phyloP scores from a whole-genome alignment of 23 tunicate species.

The Oikopleura vanhoeffeni region DNA sequence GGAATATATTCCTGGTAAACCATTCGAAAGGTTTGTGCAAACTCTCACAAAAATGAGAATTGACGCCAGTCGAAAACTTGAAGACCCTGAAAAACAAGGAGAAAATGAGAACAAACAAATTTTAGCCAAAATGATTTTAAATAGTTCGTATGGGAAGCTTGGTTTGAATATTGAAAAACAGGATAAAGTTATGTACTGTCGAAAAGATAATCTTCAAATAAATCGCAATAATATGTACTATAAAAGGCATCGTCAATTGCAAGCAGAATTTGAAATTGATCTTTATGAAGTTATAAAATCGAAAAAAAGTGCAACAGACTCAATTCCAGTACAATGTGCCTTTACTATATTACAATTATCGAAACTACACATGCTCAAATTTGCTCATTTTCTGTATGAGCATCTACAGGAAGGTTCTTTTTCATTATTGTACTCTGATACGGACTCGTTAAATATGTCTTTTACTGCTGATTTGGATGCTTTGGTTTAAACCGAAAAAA shows the following conservation, averaged over 20 bases:
- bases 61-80: not conserved
- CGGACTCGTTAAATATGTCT: not conserved
- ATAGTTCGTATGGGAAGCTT: not conserved
- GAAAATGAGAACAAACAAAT: not conserved
- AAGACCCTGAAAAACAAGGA: not conserved
- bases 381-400: not conserved
- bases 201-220: not conserved
- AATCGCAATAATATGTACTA: not conserved
- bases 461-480: not conserved
- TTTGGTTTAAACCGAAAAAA: not conserved
- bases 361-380: not conserved
- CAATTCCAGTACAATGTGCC: not conserved
- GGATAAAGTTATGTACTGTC: not conserved
- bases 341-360: not conserved
- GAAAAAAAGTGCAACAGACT: not conserved
- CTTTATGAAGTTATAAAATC: not conserved
- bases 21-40: not conserved
- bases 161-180: not conserved
- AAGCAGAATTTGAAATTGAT: not conserved
- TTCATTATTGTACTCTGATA: not conserved
- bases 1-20: not conserved
- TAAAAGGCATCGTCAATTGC: not conserved
- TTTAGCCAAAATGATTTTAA: not conserved
- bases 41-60: not conserved
- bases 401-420: not conserved